These are phyloP conservation scores for Muraenolepis orangiensis DNA, from an alignment of 2,797 vertebrate genomes.

Conservation along the genomic window DNA sequence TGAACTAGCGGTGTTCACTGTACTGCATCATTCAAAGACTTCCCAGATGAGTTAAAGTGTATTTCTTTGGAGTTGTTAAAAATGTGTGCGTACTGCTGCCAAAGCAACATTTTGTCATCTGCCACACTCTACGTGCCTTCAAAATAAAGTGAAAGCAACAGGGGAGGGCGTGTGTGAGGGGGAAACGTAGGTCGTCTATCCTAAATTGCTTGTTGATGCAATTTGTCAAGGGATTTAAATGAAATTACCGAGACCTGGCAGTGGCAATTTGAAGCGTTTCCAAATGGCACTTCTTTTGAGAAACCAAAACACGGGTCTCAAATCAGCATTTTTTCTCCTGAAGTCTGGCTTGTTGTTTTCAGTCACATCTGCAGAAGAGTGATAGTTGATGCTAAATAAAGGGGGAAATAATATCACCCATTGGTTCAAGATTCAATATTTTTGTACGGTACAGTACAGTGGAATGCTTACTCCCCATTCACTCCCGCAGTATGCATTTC, in stretches of 20 bases:
- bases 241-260: slow-evolving; percentile 28
- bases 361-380: slow-evolving; percentile 31
- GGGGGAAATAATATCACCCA: too few species aligned
- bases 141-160: not conserved
- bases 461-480: too few species aligned
- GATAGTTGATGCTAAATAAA: not conserved
- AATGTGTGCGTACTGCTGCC: not conserved
- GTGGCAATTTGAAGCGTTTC: slow-evolving; percentile 32
- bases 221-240: slow-evolving; percentile 48
- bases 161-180: too few species aligned
- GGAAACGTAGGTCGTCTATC: not conserved
- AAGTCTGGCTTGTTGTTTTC: slow-evolving; percentile 35
- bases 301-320: slow-evolving; percentile 37
- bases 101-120: not conserved
- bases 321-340: slow-evolving; percentile 14
- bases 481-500: too few species aligned
- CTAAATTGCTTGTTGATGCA: slow-evolving; percentile 54
- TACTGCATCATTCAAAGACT: not conserved
- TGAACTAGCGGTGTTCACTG: not conserved
- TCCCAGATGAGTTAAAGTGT: not conserved
- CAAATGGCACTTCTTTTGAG: slow-evolving; percentile 49
- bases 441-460: too few species aligned
- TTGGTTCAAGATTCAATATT: too few species aligned
- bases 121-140: not conserved
- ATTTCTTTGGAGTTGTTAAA: not conserved